These are phyloP conservation scores for Melieria crassipennis DNA, from an alignment of 2,888 invertebrate species.

Conservation along the genomic window DNA sequence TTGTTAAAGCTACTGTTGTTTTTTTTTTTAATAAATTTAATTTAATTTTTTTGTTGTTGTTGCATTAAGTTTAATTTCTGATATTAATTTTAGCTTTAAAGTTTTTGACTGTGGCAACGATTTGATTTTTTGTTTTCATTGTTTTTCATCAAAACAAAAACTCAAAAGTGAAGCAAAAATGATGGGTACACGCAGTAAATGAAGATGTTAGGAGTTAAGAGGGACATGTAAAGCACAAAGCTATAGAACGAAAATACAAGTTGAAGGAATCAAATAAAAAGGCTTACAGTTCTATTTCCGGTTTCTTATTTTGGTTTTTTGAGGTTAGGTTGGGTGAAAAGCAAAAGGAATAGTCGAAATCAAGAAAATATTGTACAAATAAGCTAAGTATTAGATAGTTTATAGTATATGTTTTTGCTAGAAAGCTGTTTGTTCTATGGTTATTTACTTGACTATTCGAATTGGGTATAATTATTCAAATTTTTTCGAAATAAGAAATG, in stretches of 20 bases:
- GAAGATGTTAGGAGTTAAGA: neutral
- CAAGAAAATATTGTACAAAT: too few relatives aligned
- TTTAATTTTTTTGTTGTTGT: conserved; percentile 36
- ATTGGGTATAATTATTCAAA: too few relatives aligned
- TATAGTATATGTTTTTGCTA: too few relatives aligned
- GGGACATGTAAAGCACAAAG: conserved; percentile 1
- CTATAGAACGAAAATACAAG: conserved; percentile 8
- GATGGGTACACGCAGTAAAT: conserved; percentile 6
- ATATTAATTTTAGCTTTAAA: neutral
- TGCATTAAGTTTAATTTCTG: conserved; percentile 10
- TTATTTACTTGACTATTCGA: too few relatives aligned
- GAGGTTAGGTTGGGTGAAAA: neutral
- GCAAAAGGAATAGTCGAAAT: too few relatives aligned
- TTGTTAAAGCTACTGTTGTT: conserved; percentile 49
- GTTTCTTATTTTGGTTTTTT: neutral
- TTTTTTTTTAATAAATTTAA: conserved; percentile 19
- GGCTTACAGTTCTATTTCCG: too few relatives aligned
- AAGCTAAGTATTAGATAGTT: too few relatives aligned
- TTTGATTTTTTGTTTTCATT: conserved; percentile 42
- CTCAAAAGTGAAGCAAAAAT: conserved; percentile 19
- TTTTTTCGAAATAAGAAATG: too few relatives aligned
- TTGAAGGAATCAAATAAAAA: neutral
- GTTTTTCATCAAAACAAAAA: conserved; percentile 44
- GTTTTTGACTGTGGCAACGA: conserved; percentile 41
- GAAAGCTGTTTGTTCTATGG: too few relatives aligned